Base-by-base conservation (phyloP, 2,888 invertebrate genomes). In the Chouioia cunea region DNA sequence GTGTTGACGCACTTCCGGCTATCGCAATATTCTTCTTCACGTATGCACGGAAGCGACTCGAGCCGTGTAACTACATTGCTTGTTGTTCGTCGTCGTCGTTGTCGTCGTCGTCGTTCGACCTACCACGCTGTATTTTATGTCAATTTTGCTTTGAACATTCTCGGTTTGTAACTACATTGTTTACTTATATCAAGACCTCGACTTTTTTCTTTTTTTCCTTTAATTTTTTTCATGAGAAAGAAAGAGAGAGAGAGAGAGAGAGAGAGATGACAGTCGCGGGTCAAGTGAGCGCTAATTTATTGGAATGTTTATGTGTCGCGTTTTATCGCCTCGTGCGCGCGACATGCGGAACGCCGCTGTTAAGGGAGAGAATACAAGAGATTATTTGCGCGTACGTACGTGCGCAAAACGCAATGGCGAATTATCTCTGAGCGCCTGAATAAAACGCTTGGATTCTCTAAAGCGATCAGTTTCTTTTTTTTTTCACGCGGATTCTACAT, bases 241-340 rank as follows among this genome's bases (percentile, higher is more conserved):
- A 57, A 63, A 69, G 76, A 69, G 75, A 77, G 75, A 77, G 78
- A 77, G 57, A 60, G 48, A 36, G 52, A 22, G 20, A 43, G 44
- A 43, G 23, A 47, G 56, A 53, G 78, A 76, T 77, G 79, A 82
- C 81, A 82, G 81, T 82, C 82, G 75, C 77, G 83, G 84, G 84
- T 85, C 84, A 84, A 76, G 77, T 78, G 78, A 81, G 77, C 81
- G 82, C 84, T 85, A 85, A 85, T 85, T 85, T 85, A 85, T 85
- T 84, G 81, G 81, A 85, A 85, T 85, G 85, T 85, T 85, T 85
- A 83, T 83, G 83, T 83, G 82, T 82, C 81, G 79, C 81, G 79
- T 78, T 73, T 74, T 72, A 76, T 78, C 78, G 56, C 15, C 56
- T 56, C 54, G n/a, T n/a, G n/a, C n/a, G 44, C 18, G 43, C 46